Evolutionary conservation across 2,888 invertebrate genomes (phyloP), one percentile per base, ranked within the genome.

Genomic region (Sinodicranocentrus sp.): DNA sequence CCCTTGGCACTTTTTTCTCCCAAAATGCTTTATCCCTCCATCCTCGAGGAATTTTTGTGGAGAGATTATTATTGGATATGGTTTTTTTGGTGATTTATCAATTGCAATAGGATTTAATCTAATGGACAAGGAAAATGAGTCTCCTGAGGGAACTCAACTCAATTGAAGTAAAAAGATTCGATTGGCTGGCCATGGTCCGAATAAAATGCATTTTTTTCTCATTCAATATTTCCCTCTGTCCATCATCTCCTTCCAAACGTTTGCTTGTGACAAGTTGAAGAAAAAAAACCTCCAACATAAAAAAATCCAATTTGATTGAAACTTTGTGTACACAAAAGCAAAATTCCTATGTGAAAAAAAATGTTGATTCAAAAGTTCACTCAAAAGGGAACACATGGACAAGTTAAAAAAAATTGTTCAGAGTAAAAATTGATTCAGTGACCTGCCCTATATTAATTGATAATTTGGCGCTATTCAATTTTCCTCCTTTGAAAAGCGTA

Each of bases 391-490:
- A 33, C 33, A 6, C 33, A 33, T 6, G 33, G 33, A n/a, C 33
- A 33, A 33, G n/a, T n/a, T n/a, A n/a, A 33, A 33, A 33, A 33
- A 33, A 33, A 33, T 33, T 10, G n/a, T 33, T 33, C 10, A 65
- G 57, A 75, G 82, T 78, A 82, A 89, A n/a, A 89, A 88, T 89
- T 88, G 88, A 88, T 88, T 89, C 28, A n/a, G n/a, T 39, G 48
- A 48, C 48, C 48, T 48, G 48, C 15, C 3, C 3, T 88, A 75
- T 63, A 87, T 89, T 89, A 89, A 89, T 89, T 89, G 89, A 89
- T 89, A 89, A 89, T 89, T 89, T 89, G 88, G 86, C 85, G 87
- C 88, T 87, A 86, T 88, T 88, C 86, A 33, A 33, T 6, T 3
- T 15, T n/a, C 48, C 15, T 48, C 48, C n/a, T 48, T 48, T 48